phyloP scores from a whole-genome alignment of 1,140 invertebrate species.

The Ceratoteleas bidentatus region DNA sequence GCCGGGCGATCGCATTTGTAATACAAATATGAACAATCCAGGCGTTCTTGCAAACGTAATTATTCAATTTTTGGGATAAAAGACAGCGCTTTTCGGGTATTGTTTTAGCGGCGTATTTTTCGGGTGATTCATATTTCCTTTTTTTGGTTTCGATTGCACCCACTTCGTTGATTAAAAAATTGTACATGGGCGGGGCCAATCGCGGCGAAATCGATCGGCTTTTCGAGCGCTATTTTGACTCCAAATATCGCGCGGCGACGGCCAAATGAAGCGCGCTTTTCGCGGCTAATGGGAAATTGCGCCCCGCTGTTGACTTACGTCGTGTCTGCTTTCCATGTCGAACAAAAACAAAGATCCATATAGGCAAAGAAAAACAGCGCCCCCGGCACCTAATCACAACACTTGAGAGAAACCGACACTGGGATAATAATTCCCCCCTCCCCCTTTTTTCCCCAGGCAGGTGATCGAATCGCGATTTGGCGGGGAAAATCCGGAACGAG shows the following conservation, averaged over 20 bases:
- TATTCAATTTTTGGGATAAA: slow-evolving; percentile 49
- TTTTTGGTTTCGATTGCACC: slow-evolving; percentile 7
- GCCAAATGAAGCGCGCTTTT: slow-evolving; percentile 24
- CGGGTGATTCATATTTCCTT: neutral
- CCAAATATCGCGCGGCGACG: slow-evolving; percentile 13
- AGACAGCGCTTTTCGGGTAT: slow-evolving; percentile 23
- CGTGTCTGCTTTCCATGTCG: slow-evolving; percentile 3
- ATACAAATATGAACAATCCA: slow-evolving; percentile 54
- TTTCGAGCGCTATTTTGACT: slow-evolving; percentile 25
- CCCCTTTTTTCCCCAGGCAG: no score
- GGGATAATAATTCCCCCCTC: no score
- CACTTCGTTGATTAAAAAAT: slow-evolving; percentile 14
- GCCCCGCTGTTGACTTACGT: neutral
- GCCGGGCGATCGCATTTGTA: slow-evolving; percentile 43
- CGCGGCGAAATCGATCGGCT: neutral
- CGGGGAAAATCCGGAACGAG: no score
- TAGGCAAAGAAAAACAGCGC: no score
- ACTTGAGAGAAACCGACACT: no score
- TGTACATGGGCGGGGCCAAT: neutral
- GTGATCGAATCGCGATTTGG: no score
- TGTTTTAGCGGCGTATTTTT: slow-evolving; percentile 3
- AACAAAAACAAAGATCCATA: neutral
- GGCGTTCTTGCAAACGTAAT: slow-evolving; percentile 50
- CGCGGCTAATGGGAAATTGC: slow-evolving; percentile 59
- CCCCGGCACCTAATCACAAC: no score